These are phyloP conservation scores for Fukomys damarensis DNA, from an alignment of 2,113 vertebrate species.

Conservation along the genomic window DNA sequence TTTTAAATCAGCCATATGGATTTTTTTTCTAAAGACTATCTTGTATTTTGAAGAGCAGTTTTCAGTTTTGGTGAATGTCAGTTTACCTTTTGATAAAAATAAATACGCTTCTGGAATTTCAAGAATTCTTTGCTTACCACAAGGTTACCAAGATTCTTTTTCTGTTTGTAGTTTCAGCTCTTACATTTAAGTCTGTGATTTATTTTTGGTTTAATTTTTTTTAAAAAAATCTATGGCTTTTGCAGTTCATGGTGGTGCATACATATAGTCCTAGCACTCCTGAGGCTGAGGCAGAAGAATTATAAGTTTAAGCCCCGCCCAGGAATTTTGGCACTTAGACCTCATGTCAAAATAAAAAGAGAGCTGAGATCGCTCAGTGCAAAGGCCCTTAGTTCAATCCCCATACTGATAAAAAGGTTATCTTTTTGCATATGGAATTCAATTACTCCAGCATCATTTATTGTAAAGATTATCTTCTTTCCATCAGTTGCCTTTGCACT, in stretches of 20 bases:
- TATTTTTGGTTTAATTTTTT: no score
- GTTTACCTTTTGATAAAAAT: background rate
- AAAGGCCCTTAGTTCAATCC: background rate
- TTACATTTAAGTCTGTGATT: no score
- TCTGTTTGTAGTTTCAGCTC: no score
- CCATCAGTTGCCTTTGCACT: background rate
- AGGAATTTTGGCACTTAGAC: background rate
- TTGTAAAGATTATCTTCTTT: background rate
- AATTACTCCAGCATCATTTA: background rate
- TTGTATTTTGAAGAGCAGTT: slow-evolving; percentile 14
- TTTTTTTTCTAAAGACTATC: background rate
- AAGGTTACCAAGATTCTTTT: no score
- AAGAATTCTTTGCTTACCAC: no score
- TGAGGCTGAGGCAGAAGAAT: background rate
- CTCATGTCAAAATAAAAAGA: background rate
- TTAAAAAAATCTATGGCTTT: no score
- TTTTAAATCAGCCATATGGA: background rate
- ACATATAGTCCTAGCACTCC: background rate
- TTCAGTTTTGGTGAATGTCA: background rate
- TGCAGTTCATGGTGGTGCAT: background rate
- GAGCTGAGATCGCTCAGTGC: background rate
- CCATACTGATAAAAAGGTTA: background rate
- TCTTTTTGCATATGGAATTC: background rate
- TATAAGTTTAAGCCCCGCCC: background rate
- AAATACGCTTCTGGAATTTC: no score